Percentiles rank a stretch among this genome's conserved stretches.
Evolutionary conservation across 2,888 invertebrate genomes (phyloP).

Genomic region (Auanema freiburgensis): DNA sequence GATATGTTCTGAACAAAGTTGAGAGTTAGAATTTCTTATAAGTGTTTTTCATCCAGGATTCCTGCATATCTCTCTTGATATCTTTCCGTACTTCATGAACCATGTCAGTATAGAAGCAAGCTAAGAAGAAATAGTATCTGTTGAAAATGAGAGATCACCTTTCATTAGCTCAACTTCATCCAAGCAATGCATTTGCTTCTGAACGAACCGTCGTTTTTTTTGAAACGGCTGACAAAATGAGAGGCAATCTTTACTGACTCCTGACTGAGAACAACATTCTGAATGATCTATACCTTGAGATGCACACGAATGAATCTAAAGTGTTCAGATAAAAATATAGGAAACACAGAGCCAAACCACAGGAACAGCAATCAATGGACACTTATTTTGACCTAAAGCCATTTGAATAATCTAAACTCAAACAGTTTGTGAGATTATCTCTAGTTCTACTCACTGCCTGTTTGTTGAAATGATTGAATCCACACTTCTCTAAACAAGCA

Average conservation of each 20-base stretch:
- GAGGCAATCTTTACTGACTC: conserved; percentile 5
- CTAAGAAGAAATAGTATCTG: too few species aligned
- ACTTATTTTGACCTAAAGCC: conserved; percentile 10
- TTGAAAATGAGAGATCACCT: conserved; percentile 4
- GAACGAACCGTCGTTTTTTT: conserved; percentile 4
- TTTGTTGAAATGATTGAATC: conserved; percentile 14
- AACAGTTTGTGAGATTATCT: background rate
- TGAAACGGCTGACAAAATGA: conserved; percentile 16
- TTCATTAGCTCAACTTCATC: conserved; percentile 20
- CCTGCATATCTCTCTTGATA: too few species aligned
- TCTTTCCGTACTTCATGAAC: too few species aligned
- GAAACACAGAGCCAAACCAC: conserved; percentile 6
- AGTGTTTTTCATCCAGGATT: too few species aligned
- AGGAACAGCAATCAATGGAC: conserved; percentile 15
- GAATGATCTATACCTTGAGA: conserved; percentile 11
- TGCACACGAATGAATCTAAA: conserved; percentile 16
- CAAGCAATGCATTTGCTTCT: conserved; percentile 15
- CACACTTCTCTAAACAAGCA: conserved; percentile 17
- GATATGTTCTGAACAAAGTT: too few species aligned
- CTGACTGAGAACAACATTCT: conserved; percentile 6
- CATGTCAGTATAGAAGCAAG: too few species aligned
- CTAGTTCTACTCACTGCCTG: conserved; percentile 1
- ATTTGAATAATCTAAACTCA: conserved; percentile 12
- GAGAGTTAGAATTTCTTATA: too few species aligned
- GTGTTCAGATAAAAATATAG: background rate